Conservation (phyloP, 2,888 invertebrate species). For the Napeogenes sylphis region DNA sequence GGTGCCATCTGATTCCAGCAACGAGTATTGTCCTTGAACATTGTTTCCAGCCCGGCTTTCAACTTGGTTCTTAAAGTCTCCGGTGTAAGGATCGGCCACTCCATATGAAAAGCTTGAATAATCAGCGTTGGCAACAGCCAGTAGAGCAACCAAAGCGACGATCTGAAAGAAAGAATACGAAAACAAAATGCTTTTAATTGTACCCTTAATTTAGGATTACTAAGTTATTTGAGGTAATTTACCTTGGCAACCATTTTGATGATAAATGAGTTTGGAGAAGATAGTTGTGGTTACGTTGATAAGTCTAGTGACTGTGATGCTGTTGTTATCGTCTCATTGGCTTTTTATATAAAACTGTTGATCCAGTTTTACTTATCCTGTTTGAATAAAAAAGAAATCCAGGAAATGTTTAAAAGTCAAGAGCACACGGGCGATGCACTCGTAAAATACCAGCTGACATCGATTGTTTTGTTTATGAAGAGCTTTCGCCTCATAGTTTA, state of each 20-base stretch:
- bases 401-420: conserved; percentile 72
- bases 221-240: conserved; percentile 29
- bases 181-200: not conserved
- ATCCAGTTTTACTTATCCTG: conserved; percentile 52
- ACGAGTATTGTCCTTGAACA: conserved; percentile 75
- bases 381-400: conserved; percentile 55
- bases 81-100: conserved; percentile 76
- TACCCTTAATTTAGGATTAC: not conserved
- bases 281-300: conserved; percentile 57
- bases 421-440: conserved; percentile 57
- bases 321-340: conserved; percentile 26
- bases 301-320: conserved; percentile 53
- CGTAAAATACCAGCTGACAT: conserved; percentile 38
- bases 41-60: conserved; percentile 71
- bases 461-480: conserved; percentile 28
- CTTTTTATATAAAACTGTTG: conserved; percentile 55
- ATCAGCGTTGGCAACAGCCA: conserved; percentile 46
- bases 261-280: conserved; percentile 25
- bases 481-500: conserved; percentile 17
- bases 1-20: conserved; percentile 74
- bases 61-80: conserved; percentile 75
- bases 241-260: conserved; percentile 69
- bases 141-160: conserved; percentile 52
- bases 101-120: conserved; percentile 72
- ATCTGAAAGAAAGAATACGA: conserved; percentile 43